These are phyloP conservation scores for Mustelus asterias DNA, from an alignment of 2,113 vertebrate genomes.

Conservation along the genomic window DNA sequence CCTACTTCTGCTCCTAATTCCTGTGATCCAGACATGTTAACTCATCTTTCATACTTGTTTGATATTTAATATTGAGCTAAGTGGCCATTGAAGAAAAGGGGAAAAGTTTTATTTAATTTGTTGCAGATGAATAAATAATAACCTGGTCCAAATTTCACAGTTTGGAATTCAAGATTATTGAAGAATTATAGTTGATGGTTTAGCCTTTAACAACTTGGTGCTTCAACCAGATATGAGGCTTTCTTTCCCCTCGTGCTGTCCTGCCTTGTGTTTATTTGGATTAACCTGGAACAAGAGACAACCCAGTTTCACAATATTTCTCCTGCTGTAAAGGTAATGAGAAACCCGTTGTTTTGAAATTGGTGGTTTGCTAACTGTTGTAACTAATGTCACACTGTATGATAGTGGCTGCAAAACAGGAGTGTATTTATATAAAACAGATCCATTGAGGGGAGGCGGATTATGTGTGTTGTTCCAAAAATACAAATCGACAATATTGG, in stretches of 20 bases:
- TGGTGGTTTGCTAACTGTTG: neutral
- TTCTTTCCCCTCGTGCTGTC: slow-evolving; percentile 79
- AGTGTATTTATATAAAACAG: neutral
- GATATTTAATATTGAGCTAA: neutral
- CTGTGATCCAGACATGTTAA: neutral
- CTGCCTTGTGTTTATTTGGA: slow-evolving; percentile 86
- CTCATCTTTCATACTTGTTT: neutral
- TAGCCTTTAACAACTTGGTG: slow-evolving; percentile 24
- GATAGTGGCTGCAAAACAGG: neutral
- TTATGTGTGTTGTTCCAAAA: neutral
- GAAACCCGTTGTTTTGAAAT: slow-evolving; percentile 13
- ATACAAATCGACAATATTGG: slow-evolving; percentile 7
- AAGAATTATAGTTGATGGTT: neutral
- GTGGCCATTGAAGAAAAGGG: neutral
- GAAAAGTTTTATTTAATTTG: neutral
- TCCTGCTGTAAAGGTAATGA: slow-evolving; percentile 69
- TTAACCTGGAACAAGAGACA: slow-evolving; percentile 81
- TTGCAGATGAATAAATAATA: neutral
- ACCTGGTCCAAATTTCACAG: neutral
- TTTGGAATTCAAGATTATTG: neutral
- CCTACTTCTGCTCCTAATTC: too few species aligned
- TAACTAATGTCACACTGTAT: neutral
- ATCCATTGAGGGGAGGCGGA: neutral
- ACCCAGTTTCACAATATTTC: slow-evolving; percentile 59
- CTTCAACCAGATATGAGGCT: slow-evolving; percentile 74